Evolutionary conservation across 2,888 invertebrate genomes (phyloP), one percentile per base, ranked within the genome.

Genomic region (Pherbina coryleti): DNA sequence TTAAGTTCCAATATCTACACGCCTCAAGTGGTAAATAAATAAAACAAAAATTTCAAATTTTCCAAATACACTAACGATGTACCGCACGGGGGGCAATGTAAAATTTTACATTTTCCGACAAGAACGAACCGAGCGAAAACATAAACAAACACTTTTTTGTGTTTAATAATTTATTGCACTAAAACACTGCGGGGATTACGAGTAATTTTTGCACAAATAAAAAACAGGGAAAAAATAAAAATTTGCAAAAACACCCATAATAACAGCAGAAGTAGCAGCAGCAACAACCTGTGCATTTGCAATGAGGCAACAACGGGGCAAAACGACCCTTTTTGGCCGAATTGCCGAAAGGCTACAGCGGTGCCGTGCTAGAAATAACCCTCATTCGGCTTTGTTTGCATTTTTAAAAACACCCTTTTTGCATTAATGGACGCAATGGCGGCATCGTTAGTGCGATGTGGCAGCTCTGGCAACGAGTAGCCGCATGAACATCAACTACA

Each of bases 371-470:
- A 69, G 51, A 49, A 69, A 22, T 1, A 25, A 22, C 22, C 19
- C 14, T 17, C 25, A 19, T 25, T 28, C 55, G 55, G 55, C 55
- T 19, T n/a, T 55, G 55, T 55, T 55, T 55, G 55, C 55, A 55
- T 66, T 34, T 71, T 51, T 22, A 51, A 37, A 57, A 37, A 51
- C 74, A 31, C 53, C 66, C 75, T 66, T 62, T 62, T 62, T 44
- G 74, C 62, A 74, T 64, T 74, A 74, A 62, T 25, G 62, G 64
- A 49, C 72, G 72, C 60, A 37, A 74, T 49, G 53, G 69, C 69
- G 69, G 17, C n/a, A 19, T 17, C 14, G 28, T 60, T 60, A 28
- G 25, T 14, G 28, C 49, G 69, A 22, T 49, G 51, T 51, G 69
- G n/a, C 28, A 51, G 22, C 51, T 49, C 25, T 51, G 25, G 51